phyloP scores from a whole-genome alignment of 1,140 invertebrate genomes.

The Conus ventricosus region DNA sequence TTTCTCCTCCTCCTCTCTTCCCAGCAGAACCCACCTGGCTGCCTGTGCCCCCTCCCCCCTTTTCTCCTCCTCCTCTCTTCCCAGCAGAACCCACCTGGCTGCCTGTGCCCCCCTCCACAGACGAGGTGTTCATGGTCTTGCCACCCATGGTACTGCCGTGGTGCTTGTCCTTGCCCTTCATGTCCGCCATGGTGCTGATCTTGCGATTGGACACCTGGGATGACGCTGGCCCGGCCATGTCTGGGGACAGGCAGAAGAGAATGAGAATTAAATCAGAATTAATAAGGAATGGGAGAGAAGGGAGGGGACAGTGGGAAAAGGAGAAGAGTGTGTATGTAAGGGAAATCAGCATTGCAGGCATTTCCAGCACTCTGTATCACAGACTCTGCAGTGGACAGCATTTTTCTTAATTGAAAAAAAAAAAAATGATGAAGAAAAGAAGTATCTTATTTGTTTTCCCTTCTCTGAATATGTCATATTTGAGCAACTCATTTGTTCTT shows the following conservation, averaged over 20 bases:
- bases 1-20: too few relatives aligned
- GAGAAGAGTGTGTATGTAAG: too few relatives aligned
- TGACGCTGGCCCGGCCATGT: conserved; percentile 44
- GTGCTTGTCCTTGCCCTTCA: conserved; percentile 64
- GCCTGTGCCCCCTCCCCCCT: conserved; percentile 46
- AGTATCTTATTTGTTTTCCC: too few relatives aligned
- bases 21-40: conserved; percentile 62
- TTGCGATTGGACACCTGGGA: conserved; percentile 69
- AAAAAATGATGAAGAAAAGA: too few relatives aligned
- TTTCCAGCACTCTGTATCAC: too few relatives aligned
- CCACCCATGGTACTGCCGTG: conserved; percentile 58
- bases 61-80: too few relatives aligned
- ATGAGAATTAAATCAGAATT: too few relatives aligned
- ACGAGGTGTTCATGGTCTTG: conserved; percentile 64
- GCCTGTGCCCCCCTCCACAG: conserved; percentile 65
- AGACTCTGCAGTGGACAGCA: too few relatives aligned
- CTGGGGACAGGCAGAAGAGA: background rate
- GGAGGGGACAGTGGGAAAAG: background rate
- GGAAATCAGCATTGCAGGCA: too few relatives aligned
- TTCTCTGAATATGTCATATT: too few relatives aligned
- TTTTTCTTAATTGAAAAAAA: too few relatives aligned
- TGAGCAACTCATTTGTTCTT: too few relatives aligned
- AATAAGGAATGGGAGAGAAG: background rate
- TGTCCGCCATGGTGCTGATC: conserved; percentile 67
- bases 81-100: conserved; percentile 62